Conservation (phyloP, 2,113 vertebrate species). For the Campylomormyrus numenius region DNA sequence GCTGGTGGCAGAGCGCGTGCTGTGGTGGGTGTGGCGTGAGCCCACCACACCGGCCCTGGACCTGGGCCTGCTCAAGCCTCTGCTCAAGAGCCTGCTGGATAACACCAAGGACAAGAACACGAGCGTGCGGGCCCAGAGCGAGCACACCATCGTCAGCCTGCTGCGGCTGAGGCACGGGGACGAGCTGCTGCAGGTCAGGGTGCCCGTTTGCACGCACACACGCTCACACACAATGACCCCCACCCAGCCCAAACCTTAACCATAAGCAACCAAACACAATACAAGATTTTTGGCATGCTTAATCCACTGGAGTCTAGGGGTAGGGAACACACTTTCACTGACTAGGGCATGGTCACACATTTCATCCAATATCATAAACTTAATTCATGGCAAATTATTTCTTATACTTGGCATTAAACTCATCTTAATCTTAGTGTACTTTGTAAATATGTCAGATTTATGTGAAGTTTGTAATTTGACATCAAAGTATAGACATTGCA, state of each 20-base stretch:
- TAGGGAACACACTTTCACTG: no score
- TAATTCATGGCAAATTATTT: no score
- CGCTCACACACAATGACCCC: background rate
- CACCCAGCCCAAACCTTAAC: background rate
- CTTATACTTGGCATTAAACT: no score
- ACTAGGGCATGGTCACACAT: no score
- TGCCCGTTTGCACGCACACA: no score
- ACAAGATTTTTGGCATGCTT: background rate
- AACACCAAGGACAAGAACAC: slow-evolving; percentile 99
- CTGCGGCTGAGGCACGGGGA: slow-evolving; percentile 81
- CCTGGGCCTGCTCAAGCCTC: slow-evolving; percentile 72
- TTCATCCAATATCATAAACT: no score
- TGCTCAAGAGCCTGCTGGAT: slow-evolving; percentile 90
- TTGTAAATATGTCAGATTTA: no score
- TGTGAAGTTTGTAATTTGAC: no score
- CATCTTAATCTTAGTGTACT: no score
- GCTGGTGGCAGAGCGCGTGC: slow-evolving; percentile 84
- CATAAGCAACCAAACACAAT: background rate
- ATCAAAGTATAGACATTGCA: no score
- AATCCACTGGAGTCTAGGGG: background rate
- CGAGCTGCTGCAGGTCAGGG: slow-evolving; percentile 76
- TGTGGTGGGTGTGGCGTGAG: slow-evolving; percentile 92
- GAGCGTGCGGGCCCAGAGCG: slow-evolving; percentile 84
- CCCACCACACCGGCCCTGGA: slow-evolving; percentile 69
- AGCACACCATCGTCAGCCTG: slow-evolving; percentile 88